Conservation (phyloP, 92 coral and sea anemone genomes). For the Galaxea fascicularis region DNA sequence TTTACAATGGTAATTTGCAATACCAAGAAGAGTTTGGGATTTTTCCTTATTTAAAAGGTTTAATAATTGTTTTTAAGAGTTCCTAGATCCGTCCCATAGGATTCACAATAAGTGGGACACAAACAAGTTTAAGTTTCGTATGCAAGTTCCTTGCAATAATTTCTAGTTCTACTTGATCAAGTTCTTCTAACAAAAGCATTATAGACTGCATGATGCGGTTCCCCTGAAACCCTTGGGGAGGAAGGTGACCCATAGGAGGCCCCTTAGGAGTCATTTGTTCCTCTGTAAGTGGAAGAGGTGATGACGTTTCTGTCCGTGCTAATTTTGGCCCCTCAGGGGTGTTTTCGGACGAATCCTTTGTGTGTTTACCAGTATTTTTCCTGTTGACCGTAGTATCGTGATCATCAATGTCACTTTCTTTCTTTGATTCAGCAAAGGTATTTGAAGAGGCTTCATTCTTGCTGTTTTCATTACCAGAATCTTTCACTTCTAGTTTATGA, state of each 20-base stretch:
- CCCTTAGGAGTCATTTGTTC: conserved; percentile 76
- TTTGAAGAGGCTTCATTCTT: neutral
- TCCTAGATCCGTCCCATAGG: conserved; percentile 74
- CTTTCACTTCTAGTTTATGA: neutral
- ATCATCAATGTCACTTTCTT: neutral
- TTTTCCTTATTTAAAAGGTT: neutral
- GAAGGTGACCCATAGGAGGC: conserved; percentile 49
- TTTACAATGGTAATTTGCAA: neutral
- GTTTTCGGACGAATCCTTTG: conserved; percentile 12
- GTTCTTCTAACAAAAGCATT: conserved; percentile 87
- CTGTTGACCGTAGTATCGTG: neutral
- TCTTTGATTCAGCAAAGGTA: neutral
- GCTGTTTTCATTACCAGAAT: neutral
- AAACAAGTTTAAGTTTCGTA: conserved; percentile 81
- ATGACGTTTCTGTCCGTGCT: conserved; percentile 60
- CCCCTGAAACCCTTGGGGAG: conserved; percentile 65
- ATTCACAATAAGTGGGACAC: conserved; percentile 86
- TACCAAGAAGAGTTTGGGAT: neutral
- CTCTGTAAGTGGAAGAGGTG: conserved; percentile 84
- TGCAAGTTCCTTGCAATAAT: conserved; percentile 86
- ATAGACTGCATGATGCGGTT: conserved; percentile 83
- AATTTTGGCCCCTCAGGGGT: conserved; percentile 63
- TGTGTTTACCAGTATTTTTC: neutral
- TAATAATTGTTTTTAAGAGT: neutral
- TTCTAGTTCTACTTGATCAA: conserved; percentile 89